Percentiles rank a stretch among this genome's conserved stretches.
Evolutionary conservation across 2,797 vertebrate species (phyloP).

Genomic region (Pipistrellus nathusii): DNA sequence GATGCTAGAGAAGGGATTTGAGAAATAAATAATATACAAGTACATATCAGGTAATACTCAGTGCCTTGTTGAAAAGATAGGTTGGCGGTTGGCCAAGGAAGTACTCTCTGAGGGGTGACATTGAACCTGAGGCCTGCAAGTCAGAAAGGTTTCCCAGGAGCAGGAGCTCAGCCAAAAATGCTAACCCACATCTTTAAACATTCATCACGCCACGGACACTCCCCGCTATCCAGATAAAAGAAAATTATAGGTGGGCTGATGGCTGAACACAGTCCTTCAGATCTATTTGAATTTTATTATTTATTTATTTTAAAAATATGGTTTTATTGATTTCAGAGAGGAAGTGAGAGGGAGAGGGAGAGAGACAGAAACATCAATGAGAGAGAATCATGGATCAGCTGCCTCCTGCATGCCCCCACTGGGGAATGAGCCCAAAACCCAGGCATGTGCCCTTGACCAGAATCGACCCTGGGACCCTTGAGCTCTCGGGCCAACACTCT

Average conservation of each 20-base stretch:
- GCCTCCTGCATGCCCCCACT: too few relatives aligned
- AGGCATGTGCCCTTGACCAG: too few relatives aligned
- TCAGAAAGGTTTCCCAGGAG: neutral
- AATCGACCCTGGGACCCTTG: too few relatives aligned
- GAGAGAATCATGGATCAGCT: too few relatives aligned
- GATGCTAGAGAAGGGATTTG: neutral
- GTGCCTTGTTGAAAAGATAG: rapidly evolving
- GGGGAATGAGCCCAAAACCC: too few relatives aligned
- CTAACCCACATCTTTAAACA: neutral
- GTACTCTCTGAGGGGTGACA: rapidly evolving
- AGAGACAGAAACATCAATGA: too few relatives aligned
- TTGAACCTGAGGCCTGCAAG: rapidly evolving
- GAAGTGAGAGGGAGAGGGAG: too few relatives aligned
- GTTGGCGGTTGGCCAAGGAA: neutral
- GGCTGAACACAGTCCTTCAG: neutral
- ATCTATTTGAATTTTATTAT: neutral
- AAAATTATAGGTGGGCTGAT: neutral
- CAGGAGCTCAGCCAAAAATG: neutral
- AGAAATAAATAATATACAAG: rapidly evolving
- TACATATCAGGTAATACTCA: neutral
- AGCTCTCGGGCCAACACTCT: too few relatives aligned
- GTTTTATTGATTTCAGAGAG: too few relatives aligned
- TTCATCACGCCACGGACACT: rapidly evolving
- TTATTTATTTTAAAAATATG: too few relatives aligned
- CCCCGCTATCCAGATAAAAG: neutral